Conservation (phyloP, 2,113 vertebrate genomes). For the Turnix velox region DNA sequence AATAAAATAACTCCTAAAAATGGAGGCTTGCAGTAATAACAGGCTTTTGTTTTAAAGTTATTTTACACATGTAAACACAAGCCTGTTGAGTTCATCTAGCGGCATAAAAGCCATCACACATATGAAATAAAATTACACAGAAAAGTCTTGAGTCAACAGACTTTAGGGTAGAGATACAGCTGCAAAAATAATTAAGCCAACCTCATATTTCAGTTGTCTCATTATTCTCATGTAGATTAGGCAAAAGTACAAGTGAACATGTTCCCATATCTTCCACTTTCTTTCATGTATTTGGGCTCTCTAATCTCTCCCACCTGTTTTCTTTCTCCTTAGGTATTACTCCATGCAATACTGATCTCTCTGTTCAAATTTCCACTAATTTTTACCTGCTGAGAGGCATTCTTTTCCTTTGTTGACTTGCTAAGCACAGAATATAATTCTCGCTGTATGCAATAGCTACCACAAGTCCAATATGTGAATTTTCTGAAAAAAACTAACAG, state of each 20-base stretch:
- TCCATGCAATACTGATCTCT: neutral
- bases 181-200: neutral
- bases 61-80: neutral
- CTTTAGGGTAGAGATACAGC: neutral
- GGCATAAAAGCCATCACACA: neutral
- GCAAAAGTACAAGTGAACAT: neutral
- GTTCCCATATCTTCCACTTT: neutral
- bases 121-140: neutral
- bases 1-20: neutral
- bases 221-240: neutral
- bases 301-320: neutral
- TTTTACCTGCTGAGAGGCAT: neutral
- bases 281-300: neutral
- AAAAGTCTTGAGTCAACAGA: neutral
- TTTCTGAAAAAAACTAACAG: neutral
- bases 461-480: neutral
- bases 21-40: neutral
- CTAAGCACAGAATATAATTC: neutral
- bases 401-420: neutral
- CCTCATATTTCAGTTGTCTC: neutral
- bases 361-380: neutral
- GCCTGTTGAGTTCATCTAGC: neutral
- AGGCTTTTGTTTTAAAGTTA: neutral
- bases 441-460: neutral
- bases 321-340: neutral